Evolutionary conservation across 2,888 invertebrate genomes (phyloP).

Genomic region (Melitaea athalia): DNA sequence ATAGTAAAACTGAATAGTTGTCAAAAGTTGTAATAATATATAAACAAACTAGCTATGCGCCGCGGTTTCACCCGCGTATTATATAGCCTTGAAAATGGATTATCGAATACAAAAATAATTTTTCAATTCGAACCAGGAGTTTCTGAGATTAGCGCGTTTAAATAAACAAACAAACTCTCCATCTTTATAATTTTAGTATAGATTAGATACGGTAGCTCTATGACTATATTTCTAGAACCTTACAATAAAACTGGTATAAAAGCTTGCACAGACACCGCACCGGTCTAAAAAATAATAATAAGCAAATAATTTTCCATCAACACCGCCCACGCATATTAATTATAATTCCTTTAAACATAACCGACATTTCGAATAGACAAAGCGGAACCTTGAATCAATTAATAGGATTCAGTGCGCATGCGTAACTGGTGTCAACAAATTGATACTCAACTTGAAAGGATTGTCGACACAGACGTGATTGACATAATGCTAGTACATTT

Average conservation of each 20-base stretch:
- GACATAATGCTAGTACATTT: constrained; percentile 31
- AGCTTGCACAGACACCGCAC: too few relatives aligned
- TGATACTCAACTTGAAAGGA: constrained; percentile 43
- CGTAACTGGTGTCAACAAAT: constrained; percentile 45
- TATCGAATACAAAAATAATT: too few relatives aligned
- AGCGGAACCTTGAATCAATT: constrained; percentile 67
- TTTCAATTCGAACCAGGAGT: too few relatives aligned
- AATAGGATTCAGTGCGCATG: constrained; percentile 71
- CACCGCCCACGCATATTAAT: neutral
- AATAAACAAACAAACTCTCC: too few relatives aligned
- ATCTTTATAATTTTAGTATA: too few relatives aligned
- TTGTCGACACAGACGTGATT: constrained; percentile 39
- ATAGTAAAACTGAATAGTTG: too few relatives aligned
- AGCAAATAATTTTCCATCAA: neutral
- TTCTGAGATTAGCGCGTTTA: too few relatives aligned
- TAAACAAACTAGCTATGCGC: too few relatives aligned
- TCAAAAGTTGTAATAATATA: too few relatives aligned
- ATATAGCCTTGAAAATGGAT: too few relatives aligned
- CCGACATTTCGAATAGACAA: constrained; percentile 64
- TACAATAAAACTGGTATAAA: neutral
- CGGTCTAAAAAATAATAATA: neutral
- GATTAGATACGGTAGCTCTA: too few relatives aligned
- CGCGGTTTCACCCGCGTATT: too few relatives aligned
- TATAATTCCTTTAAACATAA: neutral
- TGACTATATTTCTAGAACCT: neutral